phyloP scores from a whole-genome alignment of 1,140 invertebrate genomes.

The Aplysia californica region DNA sequence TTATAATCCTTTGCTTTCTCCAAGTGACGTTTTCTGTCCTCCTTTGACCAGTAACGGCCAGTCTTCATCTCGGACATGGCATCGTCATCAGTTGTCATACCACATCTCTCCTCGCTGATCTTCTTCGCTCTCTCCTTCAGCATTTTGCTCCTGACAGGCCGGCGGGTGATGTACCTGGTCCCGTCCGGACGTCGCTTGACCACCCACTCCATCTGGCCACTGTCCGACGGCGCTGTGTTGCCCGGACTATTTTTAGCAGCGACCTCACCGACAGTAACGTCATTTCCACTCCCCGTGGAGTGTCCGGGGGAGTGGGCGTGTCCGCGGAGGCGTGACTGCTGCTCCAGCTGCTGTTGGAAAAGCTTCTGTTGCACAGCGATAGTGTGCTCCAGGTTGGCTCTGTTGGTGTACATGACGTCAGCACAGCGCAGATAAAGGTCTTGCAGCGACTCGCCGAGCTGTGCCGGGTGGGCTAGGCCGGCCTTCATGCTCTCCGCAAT shows the following conservation, averaged over 20 bases:
- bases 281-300: conserved; percentile 24
- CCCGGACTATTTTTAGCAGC: conserved; percentile 43
- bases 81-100: conserved; percentile 85
- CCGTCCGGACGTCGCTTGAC: conserved; percentile 84
- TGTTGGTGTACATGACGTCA: conserved; percentile 78
- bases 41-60: conserved; percentile 84
- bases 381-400: conserved; percentile 79
- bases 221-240: conserved; percentile 46
- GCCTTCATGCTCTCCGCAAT: conserved; percentile 32
- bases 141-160: conserved; percentile 77
- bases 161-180: conserved; percentile 80
- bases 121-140: conserved; percentile 78
- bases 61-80: conserved; percentile 84
- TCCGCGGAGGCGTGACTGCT: conserved; percentile 40
- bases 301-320: conserved; percentile 39
- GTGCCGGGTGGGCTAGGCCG: conserved; percentile 36
- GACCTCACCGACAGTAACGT: conserved; percentile 46
- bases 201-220: conserved; percentile 79
- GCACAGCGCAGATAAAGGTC: conserved; percentile 64
- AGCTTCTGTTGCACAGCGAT: conserved; percentile 80
- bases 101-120: conserved; percentile 77
- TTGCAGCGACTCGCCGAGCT: conserved; percentile 59
- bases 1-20: conserved; percentile 78
- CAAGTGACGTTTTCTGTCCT: conserved; percentile 81
- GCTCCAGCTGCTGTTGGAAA: conserved; percentile 71